phyloP scores from a whole-genome alignment of 2,113 vertebrate species.

The Pterophyllum scalare region DNA sequence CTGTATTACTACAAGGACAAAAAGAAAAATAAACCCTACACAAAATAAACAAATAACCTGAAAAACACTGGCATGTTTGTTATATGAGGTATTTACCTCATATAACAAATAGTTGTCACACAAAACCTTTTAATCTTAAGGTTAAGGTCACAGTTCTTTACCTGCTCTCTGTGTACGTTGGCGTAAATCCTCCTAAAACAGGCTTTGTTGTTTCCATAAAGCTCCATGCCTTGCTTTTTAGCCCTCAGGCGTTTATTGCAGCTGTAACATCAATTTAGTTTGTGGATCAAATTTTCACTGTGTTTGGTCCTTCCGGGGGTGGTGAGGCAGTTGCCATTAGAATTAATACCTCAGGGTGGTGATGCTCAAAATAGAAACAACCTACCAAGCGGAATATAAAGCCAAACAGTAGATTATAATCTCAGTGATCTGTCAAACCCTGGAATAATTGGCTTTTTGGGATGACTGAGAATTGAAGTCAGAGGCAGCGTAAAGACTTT shows the following conservation, averaged over 20 bases:
- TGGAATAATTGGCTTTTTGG: conserved; percentile 62
- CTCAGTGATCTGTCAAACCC: conserved; percentile 51
- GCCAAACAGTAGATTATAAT: conserved; percentile 51
- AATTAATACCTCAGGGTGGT: conserved; percentile 53
- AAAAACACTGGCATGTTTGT: background rate
- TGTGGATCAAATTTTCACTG: conserved; percentile 57
- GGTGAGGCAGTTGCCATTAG: conserved; percentile 46
- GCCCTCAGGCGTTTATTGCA: conserved; percentile 56
- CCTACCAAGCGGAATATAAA: conserved; percentile 38
- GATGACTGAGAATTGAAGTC: conserved; percentile 55
- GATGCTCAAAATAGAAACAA: conserved; percentile 58
- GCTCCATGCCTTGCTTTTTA: conserved; percentile 12
- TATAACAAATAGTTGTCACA: background rate
- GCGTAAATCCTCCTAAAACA: conserved; percentile 27
- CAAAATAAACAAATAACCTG: background rate
- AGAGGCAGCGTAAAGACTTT: conserved; percentile 52
- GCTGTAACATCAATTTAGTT: conserved; percentile 60
- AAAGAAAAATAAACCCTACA: background rate
- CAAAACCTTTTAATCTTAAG: background rate
- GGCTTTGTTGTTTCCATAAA: conserved; percentile 46
- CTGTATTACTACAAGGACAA: background rate
- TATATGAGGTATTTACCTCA: background rate
- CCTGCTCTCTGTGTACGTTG: conserved; percentile 9
- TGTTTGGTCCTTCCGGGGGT: conserved; percentile 33
- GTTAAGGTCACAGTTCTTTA: background rate